phyloP scores from a whole-genome alignment of 2,888 invertebrate species.

The Cephus nigrinus region DNA sequence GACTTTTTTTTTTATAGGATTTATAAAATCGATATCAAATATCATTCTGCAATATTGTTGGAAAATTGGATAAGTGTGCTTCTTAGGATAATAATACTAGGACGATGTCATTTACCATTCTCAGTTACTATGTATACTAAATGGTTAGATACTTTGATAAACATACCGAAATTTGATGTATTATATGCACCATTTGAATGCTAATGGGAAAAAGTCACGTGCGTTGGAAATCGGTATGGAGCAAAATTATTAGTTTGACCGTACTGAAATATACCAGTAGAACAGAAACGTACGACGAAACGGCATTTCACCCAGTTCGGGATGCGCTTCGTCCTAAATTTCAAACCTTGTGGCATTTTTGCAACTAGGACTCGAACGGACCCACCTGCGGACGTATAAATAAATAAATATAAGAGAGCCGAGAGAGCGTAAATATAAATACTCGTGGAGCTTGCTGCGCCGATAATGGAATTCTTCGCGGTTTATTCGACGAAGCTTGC shows the following conservation, averaged over 20 bases:
- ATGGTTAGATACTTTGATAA: neutral
- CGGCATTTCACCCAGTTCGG: neutral
- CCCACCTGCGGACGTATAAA: neutral
- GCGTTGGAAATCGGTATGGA: neutral
- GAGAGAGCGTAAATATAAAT: neutral
- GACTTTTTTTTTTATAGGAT: constrained; percentile 29
- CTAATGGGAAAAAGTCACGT: neutral
- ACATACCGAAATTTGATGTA: neutral
- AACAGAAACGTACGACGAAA: too few species aligned
- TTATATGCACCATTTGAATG: too few species aligned
- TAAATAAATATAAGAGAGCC: neutral
- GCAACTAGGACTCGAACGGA: neutral
- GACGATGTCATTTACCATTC: neutral
- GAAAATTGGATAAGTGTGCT: neutral
- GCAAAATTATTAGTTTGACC: neutral
- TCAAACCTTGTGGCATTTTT: neutral
- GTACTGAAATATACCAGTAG: too few species aligned
- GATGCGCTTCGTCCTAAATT: neutral
- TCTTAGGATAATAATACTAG: neutral
- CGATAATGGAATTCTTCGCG: constrained; percentile 5
- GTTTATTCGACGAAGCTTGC: neutral
- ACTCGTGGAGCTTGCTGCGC: neutral
- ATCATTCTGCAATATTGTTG: neutral
- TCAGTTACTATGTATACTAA: neutral
- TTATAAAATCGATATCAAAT: neutral